Percentiles rank a stretch among this genome's conserved stretches.
These are phyloP conservation scores for Scelioninae gen. 2 DNA, from an alignment of 2,888 invertebrate genomes.

Conservation along the genomic window DNA sequence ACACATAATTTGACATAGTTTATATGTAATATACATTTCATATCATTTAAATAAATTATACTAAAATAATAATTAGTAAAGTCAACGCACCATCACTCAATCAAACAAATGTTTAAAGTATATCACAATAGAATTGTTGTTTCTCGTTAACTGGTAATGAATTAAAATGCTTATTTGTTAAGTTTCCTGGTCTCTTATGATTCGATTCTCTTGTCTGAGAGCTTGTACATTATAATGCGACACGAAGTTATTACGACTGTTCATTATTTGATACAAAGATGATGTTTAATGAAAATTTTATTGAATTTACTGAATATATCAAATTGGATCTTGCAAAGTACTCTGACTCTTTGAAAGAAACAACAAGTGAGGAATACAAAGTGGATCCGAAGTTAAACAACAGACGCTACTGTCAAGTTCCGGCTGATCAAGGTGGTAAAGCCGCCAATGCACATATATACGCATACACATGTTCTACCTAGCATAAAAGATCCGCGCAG, in stretches of 20 bases:
- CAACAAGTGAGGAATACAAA: conserved; percentile 49
- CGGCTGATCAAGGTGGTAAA: conserved; percentile 59
- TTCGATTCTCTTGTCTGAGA: conserved; percentile 1
- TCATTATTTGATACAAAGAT: conserved; percentile 30
- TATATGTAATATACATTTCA: no score
- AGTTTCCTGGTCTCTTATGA: not conserved
- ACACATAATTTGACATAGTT: no score
- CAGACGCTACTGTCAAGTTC: conserved; percentile 54
- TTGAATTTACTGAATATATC: conserved; percentile 25
- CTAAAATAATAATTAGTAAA: no score
- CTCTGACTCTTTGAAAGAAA: conserved; percentile 41
- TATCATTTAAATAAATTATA: no score
- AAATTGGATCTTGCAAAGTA: conserved; percentile 41
- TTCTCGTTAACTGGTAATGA: not conserved
- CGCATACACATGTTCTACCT: conserved; percentile 44
- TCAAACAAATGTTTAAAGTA: no score
- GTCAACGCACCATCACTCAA: not conserved
- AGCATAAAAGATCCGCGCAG: conserved; percentile 58
- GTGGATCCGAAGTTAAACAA: conserved; percentile 48
- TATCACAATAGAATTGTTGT: not conserved
- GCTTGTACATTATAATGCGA: conserved; percentile 7
- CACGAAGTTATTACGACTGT: not conserved
- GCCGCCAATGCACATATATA: conserved; percentile 49
- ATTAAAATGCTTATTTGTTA: not conserved
- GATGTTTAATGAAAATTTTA: conserved; percentile 46